A percentile compares a stretch with the other conserved stretches of the same genome.
Evolutionary conservation across 2,888 invertebrate genomes (phyloP).

Genomic region (Napeogenes inachia): DNA sequence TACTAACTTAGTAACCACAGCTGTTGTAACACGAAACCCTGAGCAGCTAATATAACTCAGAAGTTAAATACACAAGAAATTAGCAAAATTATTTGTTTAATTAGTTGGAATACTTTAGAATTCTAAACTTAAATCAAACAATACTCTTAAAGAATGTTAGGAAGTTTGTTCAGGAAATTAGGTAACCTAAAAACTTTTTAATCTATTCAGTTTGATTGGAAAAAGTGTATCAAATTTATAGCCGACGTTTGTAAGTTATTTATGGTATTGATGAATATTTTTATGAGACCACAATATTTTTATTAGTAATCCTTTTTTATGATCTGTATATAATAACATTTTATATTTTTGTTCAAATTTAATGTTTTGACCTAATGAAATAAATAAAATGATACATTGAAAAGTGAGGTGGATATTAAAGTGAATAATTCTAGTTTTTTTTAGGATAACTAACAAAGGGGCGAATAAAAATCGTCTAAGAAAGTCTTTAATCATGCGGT

Average conservation of each 20-base stretch:
- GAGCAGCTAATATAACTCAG: slow-evolving; percentile 3
- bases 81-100: slow-evolving; percentile 17
- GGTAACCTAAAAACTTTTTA: not conserved
- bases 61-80: slow-evolving; percentile 17
- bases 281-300: too few relatives aligned
- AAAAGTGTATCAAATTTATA: not conserved
- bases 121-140: slow-evolving; percentile 12
- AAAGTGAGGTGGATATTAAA: not conserved
- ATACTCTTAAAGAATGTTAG: slow-evolving; percentile 13
- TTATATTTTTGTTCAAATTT: too few relatives aligned
- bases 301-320: too few relatives aligned
- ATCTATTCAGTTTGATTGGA: not conserved
- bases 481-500: slow-evolving; percentile 19
- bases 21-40: slow-evolving; percentile 16
- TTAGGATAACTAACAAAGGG: not conserved
- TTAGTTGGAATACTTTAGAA: slow-evolving; percentile 13
- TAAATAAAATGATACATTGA: too few relatives aligned
- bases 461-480: slow-evolving; percentile 4
- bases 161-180: slow-evolving; percentile 7
- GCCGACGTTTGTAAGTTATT: too few relatives aligned
- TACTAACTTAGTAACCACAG: slow-evolving; percentile 10
- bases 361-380: too few relatives aligned
- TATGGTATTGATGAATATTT: too few relatives aligned
- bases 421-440: not conserved
- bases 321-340: too few relatives aligned